Conservation (phyloP, 1,140 invertebrate genomes). For the Trichomalopsis sarcophagae region DNA sequence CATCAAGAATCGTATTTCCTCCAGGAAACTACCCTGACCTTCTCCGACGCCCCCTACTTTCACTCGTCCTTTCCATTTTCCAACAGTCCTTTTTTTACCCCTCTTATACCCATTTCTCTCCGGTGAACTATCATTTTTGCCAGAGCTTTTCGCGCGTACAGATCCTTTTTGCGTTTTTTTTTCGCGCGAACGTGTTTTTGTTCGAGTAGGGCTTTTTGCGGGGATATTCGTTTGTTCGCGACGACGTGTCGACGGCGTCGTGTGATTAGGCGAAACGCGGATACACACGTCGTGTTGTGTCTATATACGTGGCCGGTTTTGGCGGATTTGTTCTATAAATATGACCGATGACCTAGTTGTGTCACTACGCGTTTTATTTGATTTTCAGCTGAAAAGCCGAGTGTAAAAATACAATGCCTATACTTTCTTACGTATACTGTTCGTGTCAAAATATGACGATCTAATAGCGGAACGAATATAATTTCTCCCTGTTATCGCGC, state of each 20-base stretch:
- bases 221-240: too few relatives aligned
- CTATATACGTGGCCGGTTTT: not conserved
- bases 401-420: not conserved
- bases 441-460: too few relatives aligned
- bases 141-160: not conserved
- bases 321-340: not conserved
- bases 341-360: not conserved
- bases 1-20: constrained; percentile 69
- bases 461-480: too few relatives aligned
- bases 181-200: not conserved
- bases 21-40: constrained; percentile 54
- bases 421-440: too few relatives aligned
- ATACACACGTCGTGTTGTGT: too few relatives aligned
- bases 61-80: constrained; percentile 1
- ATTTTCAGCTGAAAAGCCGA: not conserved
- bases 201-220: not conserved
- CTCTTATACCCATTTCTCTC: not conserved
- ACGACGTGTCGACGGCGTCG: too few relatives aligned
- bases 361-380: not conserved
- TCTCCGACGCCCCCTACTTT: not conserved
- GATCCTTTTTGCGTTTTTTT: not conserved
- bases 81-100: not conserved
- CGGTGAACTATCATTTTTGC: not conserved
- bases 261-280: too few relatives aligned
- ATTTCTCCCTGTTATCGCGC: too few relatives aligned